Base-by-base conservation (phyloP, 2,888 invertebrate genomes). In the Diarsia brunnea region DNA sequence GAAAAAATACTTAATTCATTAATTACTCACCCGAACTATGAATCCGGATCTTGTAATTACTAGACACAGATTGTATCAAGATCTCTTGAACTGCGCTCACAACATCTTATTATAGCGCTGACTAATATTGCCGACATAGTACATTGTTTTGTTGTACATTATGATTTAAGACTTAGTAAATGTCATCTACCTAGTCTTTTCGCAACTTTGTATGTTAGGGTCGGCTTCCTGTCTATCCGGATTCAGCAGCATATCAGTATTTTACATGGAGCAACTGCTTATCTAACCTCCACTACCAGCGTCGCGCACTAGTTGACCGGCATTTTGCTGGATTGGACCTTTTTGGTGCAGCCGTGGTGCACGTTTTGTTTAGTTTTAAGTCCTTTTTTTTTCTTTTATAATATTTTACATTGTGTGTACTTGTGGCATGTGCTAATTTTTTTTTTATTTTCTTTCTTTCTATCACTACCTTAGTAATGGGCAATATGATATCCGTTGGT, bases 31-130 rank as follows among this genome's bases (percentile, higher is more conserved):
- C 60, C 38, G 55, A 81, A 73, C 38, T 53, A 72, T 51, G 66
- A 55, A 73, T 65, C 68, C 83, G 82, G 85, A 82, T 83, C 73
- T 71, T 71, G 68, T 82, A 71, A 85, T 85, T 82, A 82, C 14
- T 61, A 69, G 73, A 71, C 82, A 60, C 55, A 77, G 83, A 82
- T 85, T 49, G 31, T 85, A 83, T 82, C 85, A 69, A 51, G 73
- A 76, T 66, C 31, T 58, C 27, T 74, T 75, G 24, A 61, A 51
- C 58, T 51, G 24, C 21, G 74, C 66, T 84, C 76, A 72, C 66
- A 84, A 43, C 67, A 68, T 85, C 51, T 70, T 60, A 76, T 60
- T 68, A 73, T 24, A 43, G 31, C 61, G 64, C 24, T 73, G 82
- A 85, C 66, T 82, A 72, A 85, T 63, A 24, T 31, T n/a, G 2